These are phyloP conservation scores for Caenorhabditis sinica DNA, from an alignment of 2,888 invertebrate genomes.

Conservation along the genomic window DNA sequence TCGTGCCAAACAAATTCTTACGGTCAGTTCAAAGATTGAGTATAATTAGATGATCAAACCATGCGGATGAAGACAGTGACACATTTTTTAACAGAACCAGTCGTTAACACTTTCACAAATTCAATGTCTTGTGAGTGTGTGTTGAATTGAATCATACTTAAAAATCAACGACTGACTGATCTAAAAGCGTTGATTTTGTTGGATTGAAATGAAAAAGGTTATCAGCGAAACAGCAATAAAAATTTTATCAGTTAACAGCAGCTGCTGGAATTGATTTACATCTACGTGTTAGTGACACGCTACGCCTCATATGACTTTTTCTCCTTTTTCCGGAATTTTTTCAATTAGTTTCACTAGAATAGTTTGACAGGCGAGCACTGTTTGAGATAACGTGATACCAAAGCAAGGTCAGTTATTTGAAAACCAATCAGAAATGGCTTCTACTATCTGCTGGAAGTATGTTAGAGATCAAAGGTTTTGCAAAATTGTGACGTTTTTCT, in stretches of 20 bases:
- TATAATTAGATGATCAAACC: slow-evolving; percentile 45
- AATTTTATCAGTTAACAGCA: not conserved
- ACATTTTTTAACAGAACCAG: not conserved
- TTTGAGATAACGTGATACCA: no score
- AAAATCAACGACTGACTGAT: not conserved
- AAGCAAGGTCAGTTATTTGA: no score
- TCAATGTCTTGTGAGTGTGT: not conserved
- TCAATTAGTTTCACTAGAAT: not conserved
- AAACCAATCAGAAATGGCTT: no score
- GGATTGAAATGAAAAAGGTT: not conserved
- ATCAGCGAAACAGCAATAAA: not conserved
- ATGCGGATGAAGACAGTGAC: not conserved
- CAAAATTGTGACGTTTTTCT: no score
- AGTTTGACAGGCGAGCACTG: slow-evolving; percentile 1
- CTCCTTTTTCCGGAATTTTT: not conserved
- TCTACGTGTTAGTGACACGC: not conserved
- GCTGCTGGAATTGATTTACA: not conserved
- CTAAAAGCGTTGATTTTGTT: not conserved
- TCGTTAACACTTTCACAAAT: not conserved
- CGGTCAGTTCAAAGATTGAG: slow-evolving; percentile 35
- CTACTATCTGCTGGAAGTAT: no score
- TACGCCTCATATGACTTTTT: not conserved
- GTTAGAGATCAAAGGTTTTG: no score
- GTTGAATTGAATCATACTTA: not conserved
- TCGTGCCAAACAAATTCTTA: not conserved